These are phyloP conservation scores for Lobophora halterata DNA, from an alignment of 2,888 invertebrate genomes.

Conservation along the genomic window DNA sequence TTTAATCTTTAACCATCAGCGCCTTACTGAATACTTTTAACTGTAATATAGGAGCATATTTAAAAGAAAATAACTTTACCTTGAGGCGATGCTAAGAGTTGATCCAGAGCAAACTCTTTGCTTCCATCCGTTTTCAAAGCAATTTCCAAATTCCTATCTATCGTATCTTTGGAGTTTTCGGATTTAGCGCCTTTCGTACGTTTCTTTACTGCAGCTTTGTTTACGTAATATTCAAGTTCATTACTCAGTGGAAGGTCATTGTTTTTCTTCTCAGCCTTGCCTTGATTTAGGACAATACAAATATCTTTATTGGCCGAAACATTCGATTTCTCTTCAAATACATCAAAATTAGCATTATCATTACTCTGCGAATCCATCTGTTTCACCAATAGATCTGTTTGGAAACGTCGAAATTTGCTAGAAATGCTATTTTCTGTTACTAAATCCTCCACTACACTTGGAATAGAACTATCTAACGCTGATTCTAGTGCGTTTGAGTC, in stretches of 20 bases:
- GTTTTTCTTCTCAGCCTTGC: conserved; percentile 3
- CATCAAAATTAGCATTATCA: conserved; percentile 3
- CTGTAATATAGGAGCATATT: no score
- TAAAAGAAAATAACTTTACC: conserved; percentile 41
- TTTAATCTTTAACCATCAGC: no score
- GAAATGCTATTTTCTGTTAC: conserved; percentile 21
- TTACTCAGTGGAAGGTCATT: conserved; percentile 8
- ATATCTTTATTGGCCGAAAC: conserved; percentile 2
- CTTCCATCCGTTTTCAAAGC: conserved; percentile 51
- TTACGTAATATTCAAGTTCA: conserved; percentile 27
- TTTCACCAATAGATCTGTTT: conserved; percentile 9
- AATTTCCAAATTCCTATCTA: conserved; percentile 58
- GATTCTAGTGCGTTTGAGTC: background rate
- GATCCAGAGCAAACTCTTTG: conserved; percentile 49
- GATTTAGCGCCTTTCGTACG: background rate
- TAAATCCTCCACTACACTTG: conserved; percentile 18
- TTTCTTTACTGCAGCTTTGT: conserved; percentile 22
- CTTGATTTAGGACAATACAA: conserved; percentile 13
- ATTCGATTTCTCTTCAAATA: background rate
- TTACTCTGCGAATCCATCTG: conserved; percentile 8
- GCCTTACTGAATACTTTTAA: conserved; percentile 32
- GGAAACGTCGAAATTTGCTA: conserved; percentile 8
- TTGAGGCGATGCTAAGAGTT: conserved; percentile 55
- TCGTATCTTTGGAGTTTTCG: conserved; percentile 40
- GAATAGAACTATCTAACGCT: conserved; percentile 16